Base-by-base conservation (phyloP, 2,888 invertebrate species). In the Chymomyza amoena region DNA sequence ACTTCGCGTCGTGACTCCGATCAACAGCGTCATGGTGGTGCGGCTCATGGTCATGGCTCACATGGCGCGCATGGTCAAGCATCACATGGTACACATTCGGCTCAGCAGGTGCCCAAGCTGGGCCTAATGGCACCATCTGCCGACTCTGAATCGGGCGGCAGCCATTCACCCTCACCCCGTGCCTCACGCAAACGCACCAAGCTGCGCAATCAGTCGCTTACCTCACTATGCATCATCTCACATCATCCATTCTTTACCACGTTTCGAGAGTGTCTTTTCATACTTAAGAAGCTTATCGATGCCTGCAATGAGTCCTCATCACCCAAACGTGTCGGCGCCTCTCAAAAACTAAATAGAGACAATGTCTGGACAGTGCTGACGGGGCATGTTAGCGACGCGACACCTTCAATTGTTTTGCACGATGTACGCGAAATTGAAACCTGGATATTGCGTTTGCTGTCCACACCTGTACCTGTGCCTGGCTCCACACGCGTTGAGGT, bases 211-310 rank as follows among this genome's bases (percentile, higher is more conserved):
- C 97, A 98, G 92, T 98, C 99, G 15, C 93, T 99, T 80, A 99
- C 99, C 52, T 99, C 99, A 62, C 93, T 99, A 69, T 99, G 99
- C 93, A 95, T 99, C 81, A 94, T 99, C 69, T 99, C 99, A 75
- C 99, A 99, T 93, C 99, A 99, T 93, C 99, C 99, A 51, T 99
- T 99, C 93, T 98, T 99, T 93, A 96, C 99, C 75, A 98, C 97
- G 89, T 99, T 99, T 93, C 96, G 99, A 79, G 98, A 99, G 93
- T 98, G 99, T 93, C 95, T 99, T 84, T 97, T 97, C 93, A 96
- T 98, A 85, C 93, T 99, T 89, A 97, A 98, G 92, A 97, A 97
- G 90, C 93, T 99, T 80, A 98, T 99, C 87, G 99, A 99, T 92
- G 98, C 98, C 70, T 99, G 99, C 92, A 98, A 99, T 93, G 98